phyloP scores from a whole-genome alignment of 2,797 vertebrate genomes.

The Cryptoblepharus egeriae region DNA sequence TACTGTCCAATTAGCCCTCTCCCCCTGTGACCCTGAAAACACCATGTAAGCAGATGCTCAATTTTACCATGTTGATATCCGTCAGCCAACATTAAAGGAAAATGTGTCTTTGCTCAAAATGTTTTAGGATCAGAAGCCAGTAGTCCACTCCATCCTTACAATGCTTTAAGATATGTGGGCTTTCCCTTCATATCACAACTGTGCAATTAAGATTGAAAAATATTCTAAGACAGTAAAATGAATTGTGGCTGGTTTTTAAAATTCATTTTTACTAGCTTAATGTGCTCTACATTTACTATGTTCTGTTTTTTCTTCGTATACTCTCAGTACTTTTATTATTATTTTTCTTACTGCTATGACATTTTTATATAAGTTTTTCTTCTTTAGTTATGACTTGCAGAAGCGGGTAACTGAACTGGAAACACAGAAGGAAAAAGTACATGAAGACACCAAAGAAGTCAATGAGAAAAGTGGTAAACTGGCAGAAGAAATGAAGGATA shows the following conservation, averaged over 20 bases:
- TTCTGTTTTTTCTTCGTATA: neutral
- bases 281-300: neutral
- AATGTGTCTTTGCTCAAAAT: neutral
- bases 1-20: no score
- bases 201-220: neutral
- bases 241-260: no score
- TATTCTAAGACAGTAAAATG: neutral
- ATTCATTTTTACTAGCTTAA: neutral
- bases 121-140: neutral
- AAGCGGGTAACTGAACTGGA: slow-evolving; percentile 84
- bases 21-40: no score
- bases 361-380: neutral
- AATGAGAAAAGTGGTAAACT: slow-evolving; percentile 87
- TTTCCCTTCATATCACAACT: neutral
- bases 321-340: slow-evolving; percentile 4
- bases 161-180: no score
- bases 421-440: slow-evolving; percentile 87
- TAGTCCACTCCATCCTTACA: neutral
- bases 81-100: neutral
- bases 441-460: slow-evolving; percentile 88
- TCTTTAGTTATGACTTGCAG: slow-evolving; percentile 86
- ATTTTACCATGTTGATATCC: neutral
- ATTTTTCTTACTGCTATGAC: no score
- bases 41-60: no score
- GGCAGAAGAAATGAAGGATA: slow-evolving; percentile 85